Conservation (phyloP, 2,888 invertebrate species). For the Myathropa florea region DNA sequence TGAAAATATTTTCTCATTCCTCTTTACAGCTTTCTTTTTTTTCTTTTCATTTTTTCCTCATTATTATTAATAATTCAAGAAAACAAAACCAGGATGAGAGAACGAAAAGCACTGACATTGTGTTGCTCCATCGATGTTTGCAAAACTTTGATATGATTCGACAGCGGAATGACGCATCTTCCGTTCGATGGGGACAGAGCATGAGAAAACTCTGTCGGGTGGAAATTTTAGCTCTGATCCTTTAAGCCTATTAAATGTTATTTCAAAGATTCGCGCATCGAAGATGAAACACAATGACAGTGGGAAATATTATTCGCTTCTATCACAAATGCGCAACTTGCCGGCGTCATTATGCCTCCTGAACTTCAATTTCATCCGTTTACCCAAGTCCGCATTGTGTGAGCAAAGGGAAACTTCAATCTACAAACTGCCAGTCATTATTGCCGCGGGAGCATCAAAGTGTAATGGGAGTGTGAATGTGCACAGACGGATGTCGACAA, state of each 20-base stretch:
- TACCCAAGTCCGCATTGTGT: background rate
- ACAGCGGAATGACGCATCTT: slow-evolving; percentile 28
- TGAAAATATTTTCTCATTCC: slow-evolving; percentile 8
- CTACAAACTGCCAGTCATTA: slow-evolving; percentile 51
- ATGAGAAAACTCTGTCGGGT: slow-evolving; percentile 28
- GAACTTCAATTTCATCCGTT: background rate
- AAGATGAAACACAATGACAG: slow-evolving; percentile 42
- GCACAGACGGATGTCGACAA: slow-evolving; percentile 1
- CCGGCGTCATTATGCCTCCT: background rate
- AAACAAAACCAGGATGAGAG: slow-evolving; percentile 46
- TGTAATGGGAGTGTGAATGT: slow-evolving; percentile 1
- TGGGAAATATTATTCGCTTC: slow-evolving; percentile 40
- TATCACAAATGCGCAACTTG: slow-evolving; percentile 24
- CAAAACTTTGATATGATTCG: slow-evolving; percentile 60
- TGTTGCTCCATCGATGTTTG: slow-evolving; percentile 65
- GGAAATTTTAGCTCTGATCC: slow-evolving; percentile 59
- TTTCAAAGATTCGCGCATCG: slow-evolving; percentile 56
- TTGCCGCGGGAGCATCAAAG: background rate
- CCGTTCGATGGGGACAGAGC: background rate
- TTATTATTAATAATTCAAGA: slow-evolving; percentile 59
- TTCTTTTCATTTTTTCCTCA: slow-evolving; percentile 3
- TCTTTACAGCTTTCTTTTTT: background rate
- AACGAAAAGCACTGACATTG: slow-evolving; percentile 41
- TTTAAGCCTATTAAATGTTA: slow-evolving; percentile 67
- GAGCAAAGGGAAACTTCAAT: slow-evolving; percentile 40